phyloP scores from a whole-genome alignment of 2,797 vertebrate genomes.

The Eutrigla gurnardus region DNA sequence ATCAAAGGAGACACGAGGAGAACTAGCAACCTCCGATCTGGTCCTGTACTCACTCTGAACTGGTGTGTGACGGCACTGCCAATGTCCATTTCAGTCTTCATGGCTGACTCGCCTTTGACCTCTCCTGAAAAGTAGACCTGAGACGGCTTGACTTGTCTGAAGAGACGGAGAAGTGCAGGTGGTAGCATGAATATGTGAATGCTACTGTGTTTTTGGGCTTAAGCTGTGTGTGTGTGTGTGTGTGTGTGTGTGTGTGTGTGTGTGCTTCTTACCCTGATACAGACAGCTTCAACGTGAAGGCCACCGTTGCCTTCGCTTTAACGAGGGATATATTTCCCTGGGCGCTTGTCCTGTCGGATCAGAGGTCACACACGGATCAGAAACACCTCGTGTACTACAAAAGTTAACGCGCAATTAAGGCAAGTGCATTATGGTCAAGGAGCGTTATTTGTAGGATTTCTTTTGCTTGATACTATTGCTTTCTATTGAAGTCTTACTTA shows the following conservation, averaged over 20 bases:
- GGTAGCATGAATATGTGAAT: neutral
- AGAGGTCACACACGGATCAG: slow-evolving; percentile 34
- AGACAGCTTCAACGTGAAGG: slow-evolving; percentile 90
- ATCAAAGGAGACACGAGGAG: neutral
- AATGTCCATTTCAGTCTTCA: slow-evolving; percentile 88
- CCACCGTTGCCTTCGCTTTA: slow-evolving; percentile 90
- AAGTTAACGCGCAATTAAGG: neutral
- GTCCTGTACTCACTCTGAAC: slow-evolving; percentile 87
- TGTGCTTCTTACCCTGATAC: slow-evolving; percentile 89
- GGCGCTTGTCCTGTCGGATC: slow-evolving; percentile 89
- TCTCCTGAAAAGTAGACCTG: slow-evolving; percentile 91
- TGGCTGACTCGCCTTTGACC: slow-evolving; percentile 86
- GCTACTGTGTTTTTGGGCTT: neutral
- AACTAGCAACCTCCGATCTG: neutral
- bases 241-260: slow-evolving; percentile 8
- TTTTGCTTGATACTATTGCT: neutral
- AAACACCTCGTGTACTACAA: neutral
- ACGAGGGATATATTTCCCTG: slow-evolving; percentile 83
- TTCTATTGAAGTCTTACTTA: slow-evolving; percentile 74
- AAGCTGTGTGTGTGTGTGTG: neutral
- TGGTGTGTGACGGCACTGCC: slow-evolving; percentile 92
- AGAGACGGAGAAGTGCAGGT: slow-evolving; percentile 11
- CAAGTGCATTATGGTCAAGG: neutral
- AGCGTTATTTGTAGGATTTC: neutral
- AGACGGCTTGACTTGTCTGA: slow-evolving; percentile 92